A percentile compares a stretch with the other conserved stretches of the same genome.
These are phyloP conservation scores for Ahaetulla prasina DNA, from an alignment of 2,113 vertebrate genomes.

Conservation along the genomic window DNA sequence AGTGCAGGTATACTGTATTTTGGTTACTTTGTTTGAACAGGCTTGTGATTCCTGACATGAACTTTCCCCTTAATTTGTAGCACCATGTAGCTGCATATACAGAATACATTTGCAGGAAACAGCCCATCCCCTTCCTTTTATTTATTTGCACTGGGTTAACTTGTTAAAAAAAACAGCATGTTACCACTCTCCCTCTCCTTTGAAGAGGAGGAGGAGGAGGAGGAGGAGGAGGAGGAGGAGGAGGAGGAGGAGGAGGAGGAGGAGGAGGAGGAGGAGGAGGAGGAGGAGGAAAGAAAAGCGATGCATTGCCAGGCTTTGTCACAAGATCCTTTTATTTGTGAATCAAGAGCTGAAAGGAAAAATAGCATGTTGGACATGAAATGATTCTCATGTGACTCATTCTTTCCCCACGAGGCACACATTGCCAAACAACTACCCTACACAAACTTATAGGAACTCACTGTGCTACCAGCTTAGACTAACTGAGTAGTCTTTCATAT, in stretches of 20 bases:
- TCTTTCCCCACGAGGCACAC: conserved; percentile 39
- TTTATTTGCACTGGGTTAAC: conserved; percentile 60
- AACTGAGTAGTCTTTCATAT: not conserved
- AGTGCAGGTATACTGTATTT: not conserved
- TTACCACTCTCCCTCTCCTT: conserved; percentile 36
- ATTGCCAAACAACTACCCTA: conserved; percentile 46
- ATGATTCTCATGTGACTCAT: conserved; percentile 55
- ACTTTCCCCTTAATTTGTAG: not conserved
- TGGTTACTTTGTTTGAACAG: conserved; percentile 38
- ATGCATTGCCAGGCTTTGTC: conserved; percentile 43
- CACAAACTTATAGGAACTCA: conserved; percentile 57
- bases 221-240: not conserved
- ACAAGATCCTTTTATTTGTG: conserved; percentile 39
- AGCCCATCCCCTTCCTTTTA: conserved; percentile 34
- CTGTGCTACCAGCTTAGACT: conserved; percentile 42
- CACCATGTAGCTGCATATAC: not conserved
- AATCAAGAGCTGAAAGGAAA: conserved; percentile 58
- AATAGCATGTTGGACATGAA: conserved; percentile 47
- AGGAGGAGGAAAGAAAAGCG: conserved; percentile 16
- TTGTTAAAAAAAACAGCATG: conserved; percentile 53
- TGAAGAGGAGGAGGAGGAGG: not conserved
- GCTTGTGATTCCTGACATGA: conserved; percentile 15
- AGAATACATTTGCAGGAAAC: conserved; percentile 52
- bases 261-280: not conserved
- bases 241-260: not conserved